Percentiles rank a stretch among this genome's conserved stretches.
Evolutionary conservation across 1,140 invertebrate species (phyloP).

Genomic region (Scylla paramamosain): DNA sequence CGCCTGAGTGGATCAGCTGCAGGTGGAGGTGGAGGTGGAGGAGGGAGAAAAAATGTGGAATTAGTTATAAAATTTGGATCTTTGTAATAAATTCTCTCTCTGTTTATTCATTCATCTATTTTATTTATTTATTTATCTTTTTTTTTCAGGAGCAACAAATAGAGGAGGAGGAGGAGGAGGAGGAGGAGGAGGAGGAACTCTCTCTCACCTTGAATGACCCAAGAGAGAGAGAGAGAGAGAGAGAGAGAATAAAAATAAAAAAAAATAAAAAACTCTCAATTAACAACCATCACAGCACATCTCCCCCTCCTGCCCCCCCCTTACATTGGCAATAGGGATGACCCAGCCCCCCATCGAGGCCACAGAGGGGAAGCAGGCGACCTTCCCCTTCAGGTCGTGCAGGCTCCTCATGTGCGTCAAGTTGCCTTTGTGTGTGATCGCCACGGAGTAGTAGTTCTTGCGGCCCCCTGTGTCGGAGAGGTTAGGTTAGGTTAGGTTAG

Average conservation of each 20-base stretch:
- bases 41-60: too few relatives aligned
- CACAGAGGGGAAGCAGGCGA: slow-evolving; percentile 94
- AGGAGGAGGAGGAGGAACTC: background rate
- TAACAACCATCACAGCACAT: background rate
- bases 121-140: too few relatives aligned
- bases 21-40: slow-evolving; percentile 76
- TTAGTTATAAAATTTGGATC: too few relatives aligned
- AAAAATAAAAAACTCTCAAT: background rate
- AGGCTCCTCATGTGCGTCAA: slow-evolving; percentile 85
- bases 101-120: background rate
- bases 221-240: background rate
- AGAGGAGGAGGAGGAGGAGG: background rate
- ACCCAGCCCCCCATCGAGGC: slow-evolving; percentile 96
- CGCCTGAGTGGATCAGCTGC: slow-evolving; percentile 89
- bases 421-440: slow-evolving; percentile 78
- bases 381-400: slow-evolving; percentile 86
- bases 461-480: slow-evolving; percentile 39
- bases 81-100: background rate
- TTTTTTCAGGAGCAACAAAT: background rate
- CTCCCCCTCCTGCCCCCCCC: slow-evolving; percentile 69
- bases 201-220: background rate
- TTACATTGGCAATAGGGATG: slow-evolving; percentile 91
- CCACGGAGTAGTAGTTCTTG: slow-evolving; percentile 74
- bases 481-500: background rate
- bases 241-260: background rate